Conservation (phyloP, 2,888 invertebrate species). For the Stenchaetothrips biformis region DNA sequence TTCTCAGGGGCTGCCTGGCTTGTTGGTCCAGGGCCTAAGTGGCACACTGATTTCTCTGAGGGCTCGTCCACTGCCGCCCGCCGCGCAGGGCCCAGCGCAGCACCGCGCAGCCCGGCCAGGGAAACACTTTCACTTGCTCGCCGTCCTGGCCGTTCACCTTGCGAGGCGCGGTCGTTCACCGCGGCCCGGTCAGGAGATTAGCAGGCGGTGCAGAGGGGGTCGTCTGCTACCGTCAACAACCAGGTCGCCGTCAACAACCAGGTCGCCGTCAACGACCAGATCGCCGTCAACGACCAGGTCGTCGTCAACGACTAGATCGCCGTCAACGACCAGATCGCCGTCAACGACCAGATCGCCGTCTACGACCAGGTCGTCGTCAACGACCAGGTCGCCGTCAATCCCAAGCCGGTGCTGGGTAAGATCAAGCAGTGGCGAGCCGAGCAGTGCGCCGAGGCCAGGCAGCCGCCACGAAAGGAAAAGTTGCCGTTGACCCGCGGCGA, state of each 20-base stretch:
- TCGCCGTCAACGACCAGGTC: too few species aligned
- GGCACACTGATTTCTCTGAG: slow-evolving; percentile 13
- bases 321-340: too few species aligned
- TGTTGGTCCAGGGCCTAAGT: slow-evolving; percentile 10
- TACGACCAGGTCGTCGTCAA: neutral
- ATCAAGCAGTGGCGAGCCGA: too few species aligned
- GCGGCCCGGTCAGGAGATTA: neutral
- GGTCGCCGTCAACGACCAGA: too few species aligned
- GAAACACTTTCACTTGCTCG: neutral
- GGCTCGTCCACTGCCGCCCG: neutral
- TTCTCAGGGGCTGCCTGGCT: neutral
- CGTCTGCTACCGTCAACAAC: too few species aligned
- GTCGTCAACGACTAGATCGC: too few species aligned
- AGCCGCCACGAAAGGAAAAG: neutral
- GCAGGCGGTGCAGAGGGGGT: too few species aligned
- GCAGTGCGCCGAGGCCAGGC: too few species aligned
- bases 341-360: too few species aligned
- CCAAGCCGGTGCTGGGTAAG: neutral
- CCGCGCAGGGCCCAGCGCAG: too few species aligned
- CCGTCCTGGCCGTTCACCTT: neutral
- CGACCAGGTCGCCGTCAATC: neutral
- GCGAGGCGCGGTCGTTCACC: neutral
- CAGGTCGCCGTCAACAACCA: too few species aligned
- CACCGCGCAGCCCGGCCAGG: neutral
- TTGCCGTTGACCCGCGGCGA: neutral